Evolutionary conservation across 2,113 vertebrate species (phyloP).

Genomic region (Petrocephalus zakoni): DNA sequence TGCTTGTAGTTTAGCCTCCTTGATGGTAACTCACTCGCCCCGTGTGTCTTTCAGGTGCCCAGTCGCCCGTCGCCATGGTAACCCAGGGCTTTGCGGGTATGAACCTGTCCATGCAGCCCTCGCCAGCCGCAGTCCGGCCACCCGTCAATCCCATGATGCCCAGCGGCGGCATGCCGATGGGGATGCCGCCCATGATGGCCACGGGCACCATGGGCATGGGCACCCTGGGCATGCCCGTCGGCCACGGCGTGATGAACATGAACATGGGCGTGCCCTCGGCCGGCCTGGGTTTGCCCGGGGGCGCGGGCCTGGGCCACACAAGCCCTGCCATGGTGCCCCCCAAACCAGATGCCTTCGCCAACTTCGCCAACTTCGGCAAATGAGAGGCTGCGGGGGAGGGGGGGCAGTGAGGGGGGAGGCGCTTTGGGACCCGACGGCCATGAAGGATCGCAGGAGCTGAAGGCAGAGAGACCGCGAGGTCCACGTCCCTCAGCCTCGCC

Average conservation of each 20-base stretch:
- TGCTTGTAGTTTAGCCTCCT: background rate
- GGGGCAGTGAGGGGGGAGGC: slow-evolving; percentile 32
- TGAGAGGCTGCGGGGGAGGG: slow-evolving; percentile 58
- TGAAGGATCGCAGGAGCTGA: slow-evolving; percentile 87
- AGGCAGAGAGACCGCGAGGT: slow-evolving; percentile 64
- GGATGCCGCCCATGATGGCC: slow-evolving; percentile 60
- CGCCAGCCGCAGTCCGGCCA: slow-evolving; percentile 61
- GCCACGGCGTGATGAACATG: slow-evolving; percentile 77
- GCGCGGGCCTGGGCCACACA: slow-evolving; percentile 56
- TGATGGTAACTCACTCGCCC: background rate
- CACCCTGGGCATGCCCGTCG: slow-evolving; percentile 65
- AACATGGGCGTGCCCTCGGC: slow-evolving; percentile 67
- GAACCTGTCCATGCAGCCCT: slow-evolving; percentile 71
- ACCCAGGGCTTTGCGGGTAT: slow-evolving; percentile 81
- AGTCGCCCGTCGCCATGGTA: slow-evolving; percentile 72
- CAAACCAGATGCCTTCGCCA: slow-evolving; percentile 96
- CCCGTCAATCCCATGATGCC: slow-evolving; percentile 70
- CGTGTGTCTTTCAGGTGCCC: slow-evolving; percentile 63
- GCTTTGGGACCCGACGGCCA: slow-evolving; percentile 41
- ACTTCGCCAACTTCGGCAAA: slow-evolving; percentile 97
- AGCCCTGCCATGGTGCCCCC: slow-evolving; percentile 74
- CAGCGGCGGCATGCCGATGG: slow-evolving; percentile 56
- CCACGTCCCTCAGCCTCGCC: slow-evolving; percentile 43
- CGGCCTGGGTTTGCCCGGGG: slow-evolving; percentile 70
- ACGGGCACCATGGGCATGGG: slow-evolving; percentile 66